Evolutionary conservation across 1,140 invertebrate genomes (phyloP), one percentile per base, ranked within the genome.

Genomic region (Drosophila pseudoananassae): DNA sequence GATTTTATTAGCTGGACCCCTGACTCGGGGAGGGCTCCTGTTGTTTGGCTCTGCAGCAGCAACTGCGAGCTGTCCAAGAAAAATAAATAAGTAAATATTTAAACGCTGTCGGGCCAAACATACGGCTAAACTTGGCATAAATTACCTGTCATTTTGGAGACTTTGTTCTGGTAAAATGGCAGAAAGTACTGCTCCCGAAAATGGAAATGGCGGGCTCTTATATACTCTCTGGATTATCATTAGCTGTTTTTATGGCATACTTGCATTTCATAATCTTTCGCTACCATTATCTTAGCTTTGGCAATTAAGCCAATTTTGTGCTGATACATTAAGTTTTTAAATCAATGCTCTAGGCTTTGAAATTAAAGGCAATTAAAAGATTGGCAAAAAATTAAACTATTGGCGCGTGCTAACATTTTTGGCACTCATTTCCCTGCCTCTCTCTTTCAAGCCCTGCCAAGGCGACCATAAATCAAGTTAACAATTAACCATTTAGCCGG

Each of bases 1-100:
- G 79, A 78, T 82, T 85, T 83, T 87, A 88, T 89, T 88, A 83
- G 83, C 64, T 84, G 70, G 74, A 68, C 80, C 85, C 74, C 43
- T 64, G 65, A 58, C 43, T 46, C 43, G 15, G 15, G 20, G 51
- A 47, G 36, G 45, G 17, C 17, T 73, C 15, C 15, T 43, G 15
- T 5, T 43, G 10, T 52, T 63, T 66, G 52, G 46, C 36, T 75
- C 72, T 75, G 50, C 63, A 59, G 50, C 46, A 69, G 63, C 76
- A 79, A 79, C 72, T 79, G 73, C 51, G 58, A 53, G 47, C 17
- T 59, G 52, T 40, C 46, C 20, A 43, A 45, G 64, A 14, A 29
- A 59, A 59, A 55, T 56, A 69, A 73, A 65, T 50, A 76, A 51
- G 49, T 61, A 63, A 53, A 50, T 66, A 84, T 73, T 84, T 68